Percentiles rank a stretch among this genome's conserved stretches.
Evolutionary conservation across 2,113 vertebrate species (phyloP).

Genomic region (Oreochromis aureus): DNA sequence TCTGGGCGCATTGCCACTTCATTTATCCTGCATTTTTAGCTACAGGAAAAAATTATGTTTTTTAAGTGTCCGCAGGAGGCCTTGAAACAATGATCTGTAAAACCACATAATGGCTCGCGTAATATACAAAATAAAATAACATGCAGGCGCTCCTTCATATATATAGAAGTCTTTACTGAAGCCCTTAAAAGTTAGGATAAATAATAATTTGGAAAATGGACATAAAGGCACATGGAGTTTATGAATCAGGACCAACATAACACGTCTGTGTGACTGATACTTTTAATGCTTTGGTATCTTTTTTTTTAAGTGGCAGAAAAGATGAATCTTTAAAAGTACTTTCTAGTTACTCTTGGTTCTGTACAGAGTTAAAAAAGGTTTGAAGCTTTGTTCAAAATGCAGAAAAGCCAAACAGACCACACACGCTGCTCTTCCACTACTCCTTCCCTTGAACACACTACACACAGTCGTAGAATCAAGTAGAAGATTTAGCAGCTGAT

Average conservation of each 20-base stretch:
- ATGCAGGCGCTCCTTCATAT: neutral
- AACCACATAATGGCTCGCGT: neutral
- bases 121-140: neutral
- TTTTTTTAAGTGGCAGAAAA: neutral
- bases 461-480: neutral
- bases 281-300: neutral
- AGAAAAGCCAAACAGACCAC: neutral
- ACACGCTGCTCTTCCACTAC: fast-evolving
- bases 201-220: neutral
- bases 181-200: neutral
- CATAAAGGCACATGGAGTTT: neutral
- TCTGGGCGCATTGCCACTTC: neutral
- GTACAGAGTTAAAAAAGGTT: neutral
- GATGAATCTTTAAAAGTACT: neutral
- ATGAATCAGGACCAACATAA: neutral
- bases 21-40: neutral
- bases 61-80: neutral
- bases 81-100: neutral
- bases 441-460: neutral
- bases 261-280: neutral
- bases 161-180: neutral
- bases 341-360: neutral
- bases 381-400: neutral
- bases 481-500: neutral
- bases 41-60: neutral